Evolutionary conservation across 2,888 invertebrate species (phyloP).

Genomic region (Gastrophysa polygoni): DNA sequence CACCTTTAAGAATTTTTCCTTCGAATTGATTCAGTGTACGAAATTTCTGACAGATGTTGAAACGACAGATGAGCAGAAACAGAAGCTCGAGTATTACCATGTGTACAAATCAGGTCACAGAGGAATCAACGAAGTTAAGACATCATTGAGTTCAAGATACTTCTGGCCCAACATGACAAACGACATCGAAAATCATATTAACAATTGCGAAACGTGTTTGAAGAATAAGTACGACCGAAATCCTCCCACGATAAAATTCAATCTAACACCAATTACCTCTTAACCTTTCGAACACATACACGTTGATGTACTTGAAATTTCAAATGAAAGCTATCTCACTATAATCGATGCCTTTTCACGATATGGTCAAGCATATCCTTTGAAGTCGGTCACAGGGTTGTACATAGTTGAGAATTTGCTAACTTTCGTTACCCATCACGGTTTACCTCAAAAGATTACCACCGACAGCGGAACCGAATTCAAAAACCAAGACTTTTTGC

Average conservation of each 20-base stretch:
- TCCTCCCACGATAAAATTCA: constrained; percentile 16
- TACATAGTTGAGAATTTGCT: constrained; percentile 5
- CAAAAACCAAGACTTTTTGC: constrained; percentile 6
- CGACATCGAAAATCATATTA: constrained; percentile 24
- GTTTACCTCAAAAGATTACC: constrained; percentile 15
- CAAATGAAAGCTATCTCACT: background rate
- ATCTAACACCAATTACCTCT: background rate
- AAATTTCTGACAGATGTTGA: too few species aligned
- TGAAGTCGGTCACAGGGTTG: constrained; percentile 2
- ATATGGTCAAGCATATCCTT: constrained; percentile 19
- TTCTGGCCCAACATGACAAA: constrained; percentile 28
- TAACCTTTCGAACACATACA: background rate
- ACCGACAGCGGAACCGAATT: constrained; percentile 12
- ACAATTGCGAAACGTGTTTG: constrained; percentile 17
- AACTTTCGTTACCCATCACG: constrained; percentile 10
- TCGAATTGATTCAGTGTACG: too few species aligned
- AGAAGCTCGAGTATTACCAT: too few species aligned
- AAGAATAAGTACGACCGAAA: constrained; percentile 24
- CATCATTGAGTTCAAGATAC: background rate
- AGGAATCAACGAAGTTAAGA: too few species aligned
- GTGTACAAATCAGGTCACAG: too few species aligned
- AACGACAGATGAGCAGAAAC: too few species aligned
- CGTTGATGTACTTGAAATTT: background rate
- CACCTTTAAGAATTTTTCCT: too few species aligned
- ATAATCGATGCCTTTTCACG: constrained; percentile 16